Evolutionary conservation across 2,113 vertebrate genomes (phyloP).

Genomic region (Uropsilus gracilis): DNA sequence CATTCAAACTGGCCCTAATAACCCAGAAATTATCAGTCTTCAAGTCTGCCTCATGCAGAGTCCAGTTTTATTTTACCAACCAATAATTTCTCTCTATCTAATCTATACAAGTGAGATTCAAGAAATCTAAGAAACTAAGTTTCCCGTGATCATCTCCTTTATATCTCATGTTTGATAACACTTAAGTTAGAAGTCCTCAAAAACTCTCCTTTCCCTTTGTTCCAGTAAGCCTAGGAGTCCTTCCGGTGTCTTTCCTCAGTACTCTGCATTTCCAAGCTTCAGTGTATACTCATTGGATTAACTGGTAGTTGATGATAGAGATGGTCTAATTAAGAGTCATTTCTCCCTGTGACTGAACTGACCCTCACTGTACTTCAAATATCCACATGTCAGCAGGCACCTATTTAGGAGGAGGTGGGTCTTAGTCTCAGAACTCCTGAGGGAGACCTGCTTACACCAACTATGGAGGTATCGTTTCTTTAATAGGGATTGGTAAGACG

Average conservation of each 20-base stretch:
- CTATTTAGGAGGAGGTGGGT: not conserved
- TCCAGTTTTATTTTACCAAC: rapidly evolving
- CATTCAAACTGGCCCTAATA: not conserved
- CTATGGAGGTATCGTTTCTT: not conserved
- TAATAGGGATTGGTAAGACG: not conserved
- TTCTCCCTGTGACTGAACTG: not conserved
- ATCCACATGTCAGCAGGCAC: not conserved
- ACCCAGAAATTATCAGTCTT: not conserved
- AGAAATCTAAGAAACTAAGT: not conserved
- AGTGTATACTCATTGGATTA: not conserved
- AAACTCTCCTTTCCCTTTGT: not conserved
- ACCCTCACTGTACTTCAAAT: not conserved
- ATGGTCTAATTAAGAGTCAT: not conserved
- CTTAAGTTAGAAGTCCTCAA: not conserved
- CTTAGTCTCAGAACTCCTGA: not conserved
- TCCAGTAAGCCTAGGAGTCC: not conserved
- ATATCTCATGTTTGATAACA: not conserved
- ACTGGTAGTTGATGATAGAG: not conserved
- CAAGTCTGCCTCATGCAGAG: not conserved
- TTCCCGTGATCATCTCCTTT: not conserved
- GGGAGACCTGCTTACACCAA: not conserved
- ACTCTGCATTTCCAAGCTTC: not conserved
- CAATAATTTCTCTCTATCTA: not conserved
- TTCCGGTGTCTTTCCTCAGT: not conserved
- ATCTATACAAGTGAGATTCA: not conserved